A percentile compares a stretch with the other conserved stretches of the same genome.
Conservation (phyloP, 1,140 invertebrate genomes). For the Scylla paramamosain region DNA sequence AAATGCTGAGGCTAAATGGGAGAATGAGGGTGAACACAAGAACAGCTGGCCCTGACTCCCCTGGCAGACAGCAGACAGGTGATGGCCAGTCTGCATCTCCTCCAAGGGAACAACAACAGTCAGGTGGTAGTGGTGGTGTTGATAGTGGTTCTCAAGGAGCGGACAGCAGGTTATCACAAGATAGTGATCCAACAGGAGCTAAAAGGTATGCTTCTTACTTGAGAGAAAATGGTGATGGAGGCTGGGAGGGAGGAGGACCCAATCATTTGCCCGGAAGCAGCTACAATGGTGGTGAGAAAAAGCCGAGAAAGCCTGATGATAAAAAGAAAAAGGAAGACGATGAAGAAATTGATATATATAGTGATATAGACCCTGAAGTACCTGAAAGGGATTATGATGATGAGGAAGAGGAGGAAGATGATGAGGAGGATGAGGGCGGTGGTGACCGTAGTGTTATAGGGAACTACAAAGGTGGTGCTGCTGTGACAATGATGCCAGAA, state of each 20-base stretch:
- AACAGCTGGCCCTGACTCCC: conserved; percentile 61
- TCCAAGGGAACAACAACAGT: conserved; percentile 40
- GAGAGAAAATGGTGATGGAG: conserved; percentile 67
- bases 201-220: conserved; percentile 57
- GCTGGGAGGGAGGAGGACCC: conserved; percentile 58
- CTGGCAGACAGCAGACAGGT: conserved; percentile 59
- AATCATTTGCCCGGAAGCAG: conserved; percentile 79
- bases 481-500: conserved; percentile 51
- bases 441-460: neutral
- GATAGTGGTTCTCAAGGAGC: conserved; percentile 74
- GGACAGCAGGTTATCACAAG: conserved; percentile 75
- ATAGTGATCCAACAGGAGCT: conserved; percentile 65
- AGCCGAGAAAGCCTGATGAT: conserved; percentile 62
- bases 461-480: conserved; percentile 30
- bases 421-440: conserved; percentile 57
- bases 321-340: conserved; percentile 75
- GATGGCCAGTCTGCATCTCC: conserved; percentile 49
- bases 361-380: conserved; percentile 72
- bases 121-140: conserved; percentile 46
- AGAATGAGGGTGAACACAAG: neutral
- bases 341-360: conserved; percentile 70
- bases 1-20: conserved; percentile 31
- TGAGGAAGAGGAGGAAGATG: conserved; percentile 66
- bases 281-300: conserved; percentile 78
- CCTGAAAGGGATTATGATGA: conserved; percentile 66